Conservation (phyloP, 2,797 vertebrate genomes). For the Halcyon chelicuti region DNA sequence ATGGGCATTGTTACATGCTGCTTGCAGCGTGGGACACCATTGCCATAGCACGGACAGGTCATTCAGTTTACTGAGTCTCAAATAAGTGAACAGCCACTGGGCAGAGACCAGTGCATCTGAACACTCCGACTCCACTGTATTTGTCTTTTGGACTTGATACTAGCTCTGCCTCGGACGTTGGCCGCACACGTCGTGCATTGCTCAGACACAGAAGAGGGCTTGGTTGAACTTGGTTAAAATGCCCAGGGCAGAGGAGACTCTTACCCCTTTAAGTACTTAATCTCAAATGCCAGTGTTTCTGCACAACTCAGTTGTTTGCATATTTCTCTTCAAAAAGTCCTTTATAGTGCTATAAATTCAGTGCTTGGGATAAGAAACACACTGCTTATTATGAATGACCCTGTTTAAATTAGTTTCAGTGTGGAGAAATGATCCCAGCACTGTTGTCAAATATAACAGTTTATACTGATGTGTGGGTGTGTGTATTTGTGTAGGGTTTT, state of each 20-base stretch:
- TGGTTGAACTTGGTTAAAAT: neutral
- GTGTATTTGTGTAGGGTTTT: neutral
- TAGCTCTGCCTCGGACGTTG: too few relatives aligned
- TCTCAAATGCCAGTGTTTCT: neutral
- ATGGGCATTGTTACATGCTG: accelerated
- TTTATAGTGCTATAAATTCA: neutral
- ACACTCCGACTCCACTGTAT: neutral
- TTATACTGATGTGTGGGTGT: neutral
- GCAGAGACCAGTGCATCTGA: neutral
- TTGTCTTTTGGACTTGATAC: neutral
- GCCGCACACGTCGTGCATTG: neutral
- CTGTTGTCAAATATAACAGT: neutral
- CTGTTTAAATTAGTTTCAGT: neutral
- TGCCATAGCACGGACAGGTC: neutral
- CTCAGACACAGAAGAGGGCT: neutral
- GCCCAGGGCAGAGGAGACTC: neutral
- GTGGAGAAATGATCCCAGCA: neutral
- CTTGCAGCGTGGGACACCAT: accelerated
- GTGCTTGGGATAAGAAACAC: neutral
- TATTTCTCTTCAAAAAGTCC: neutral
- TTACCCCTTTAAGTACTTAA: accelerated
- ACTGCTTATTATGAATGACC: neutral
- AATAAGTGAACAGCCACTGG: neutral
- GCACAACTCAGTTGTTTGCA: neutral
- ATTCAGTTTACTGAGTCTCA: neutral